Evolutionary conservation across 1,140 invertebrate species (phyloP).

Genomic region (Brachionus plicatilis): DNA sequence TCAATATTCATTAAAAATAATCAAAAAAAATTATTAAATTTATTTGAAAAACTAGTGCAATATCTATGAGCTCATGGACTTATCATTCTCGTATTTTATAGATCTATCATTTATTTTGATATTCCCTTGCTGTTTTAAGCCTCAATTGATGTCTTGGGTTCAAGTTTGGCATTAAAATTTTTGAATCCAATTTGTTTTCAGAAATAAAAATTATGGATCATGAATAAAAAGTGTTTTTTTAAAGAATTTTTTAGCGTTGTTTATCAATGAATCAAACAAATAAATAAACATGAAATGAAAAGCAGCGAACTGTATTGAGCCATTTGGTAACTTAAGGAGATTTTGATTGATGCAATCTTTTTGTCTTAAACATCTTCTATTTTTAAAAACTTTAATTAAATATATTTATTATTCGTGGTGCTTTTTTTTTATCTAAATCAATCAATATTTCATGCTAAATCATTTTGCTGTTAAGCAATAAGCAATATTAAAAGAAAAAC

Average conservation of each 20-base stretch:
- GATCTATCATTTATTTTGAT: background rate
- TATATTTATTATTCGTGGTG: background rate
- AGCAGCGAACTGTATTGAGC: background rate
- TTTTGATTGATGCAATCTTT: background rate
- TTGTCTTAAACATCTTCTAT: background rate
- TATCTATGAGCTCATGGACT: background rate
- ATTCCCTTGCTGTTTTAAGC: background rate
- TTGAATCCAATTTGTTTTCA: no score
- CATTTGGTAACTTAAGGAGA: background rate
- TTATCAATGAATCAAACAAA: background rate
- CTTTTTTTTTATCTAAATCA: background rate
- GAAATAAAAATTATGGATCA: no score
- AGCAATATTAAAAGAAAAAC: constrained; percentile 15
- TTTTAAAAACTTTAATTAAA: background rate
- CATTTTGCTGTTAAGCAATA: constrained; percentile 25
- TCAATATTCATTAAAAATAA: background rate
- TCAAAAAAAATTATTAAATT: background rate
- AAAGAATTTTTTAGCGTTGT: background rate
- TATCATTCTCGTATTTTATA: background rate
- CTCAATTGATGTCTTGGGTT: background rate
- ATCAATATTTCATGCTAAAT: constrained; percentile 9
- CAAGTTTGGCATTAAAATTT: background rate
- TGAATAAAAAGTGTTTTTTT: background rate
- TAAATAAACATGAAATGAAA: background rate
- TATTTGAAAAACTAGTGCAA: background rate